Evolutionary conservation across 2,797 vertebrate genomes (phyloP), one percentile per base, ranked within the genome.

Genomic region (Parauchenoglanis ngamensis): DNA sequence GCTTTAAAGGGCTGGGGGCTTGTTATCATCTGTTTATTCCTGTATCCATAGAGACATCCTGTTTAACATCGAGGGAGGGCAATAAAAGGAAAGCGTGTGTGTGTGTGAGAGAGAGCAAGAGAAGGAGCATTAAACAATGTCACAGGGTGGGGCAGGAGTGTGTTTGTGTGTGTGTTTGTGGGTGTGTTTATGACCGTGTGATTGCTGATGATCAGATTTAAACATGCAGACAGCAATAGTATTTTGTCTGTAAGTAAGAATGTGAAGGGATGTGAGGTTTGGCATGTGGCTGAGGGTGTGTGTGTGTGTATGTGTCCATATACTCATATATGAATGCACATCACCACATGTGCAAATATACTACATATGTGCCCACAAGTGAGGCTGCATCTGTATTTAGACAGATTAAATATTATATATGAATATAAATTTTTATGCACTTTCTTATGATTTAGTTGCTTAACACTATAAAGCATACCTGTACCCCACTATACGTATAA

Each of bases 1-100:
- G 93, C 92, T 94, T 89, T 93, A 92, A 94, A 94, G 91, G 67
- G 93, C 94, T 91, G 93, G 92, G 87, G 89, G 89, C 87, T 95
- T 97, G 96, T 97, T 97, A 95, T 97, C 95, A 92, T 95, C 93
- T 97, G 97, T 97, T 97, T 97, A 96, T 93, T 90, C 80, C 94
- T 85, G 95, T 97, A 93, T 93, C 95, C 95, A 95, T 96, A 94
- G 93, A 92, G 93, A 97, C 95, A 85, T 91, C 91, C 94, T 95
- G 95, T 96, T 95, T 95, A 95, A 96, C 96, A 96, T 94, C 94
- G 94, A 94, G 94, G 94, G 94, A 93, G 95, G 93, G 94, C 92
- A 92, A 92, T 94, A 92, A 93, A 92, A 92, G 83, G 85, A 57
- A 61, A 70, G 86, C 49, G 87, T 13, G 90, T 17, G 40, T 35